These are phyloP conservation scores for Theristicus caerulescens DNA, from an alignment of 2,113 vertebrate genomes.

Conservation along the genomic window DNA sequence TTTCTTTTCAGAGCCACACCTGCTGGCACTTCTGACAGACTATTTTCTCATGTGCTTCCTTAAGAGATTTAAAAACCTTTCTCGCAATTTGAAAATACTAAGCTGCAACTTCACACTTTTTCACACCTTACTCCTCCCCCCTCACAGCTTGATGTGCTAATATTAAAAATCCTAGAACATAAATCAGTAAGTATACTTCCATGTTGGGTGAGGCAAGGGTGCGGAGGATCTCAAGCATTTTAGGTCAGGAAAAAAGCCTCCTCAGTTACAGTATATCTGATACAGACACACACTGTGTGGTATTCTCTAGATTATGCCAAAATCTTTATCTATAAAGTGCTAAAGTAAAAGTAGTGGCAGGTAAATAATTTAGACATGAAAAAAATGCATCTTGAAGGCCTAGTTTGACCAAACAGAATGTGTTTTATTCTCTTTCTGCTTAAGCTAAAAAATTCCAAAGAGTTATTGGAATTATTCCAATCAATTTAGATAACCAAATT, in stretches of 20 bases:
- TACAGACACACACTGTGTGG: neutral
- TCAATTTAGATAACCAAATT: conserved; percentile 41
- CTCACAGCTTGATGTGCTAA: neutral
- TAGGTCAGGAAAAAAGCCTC: conserved; percentile 25
- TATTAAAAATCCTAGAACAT: conserved; percentile 23
- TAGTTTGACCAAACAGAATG: conserved; percentile 28
- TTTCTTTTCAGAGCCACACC: conserved; percentile 13
- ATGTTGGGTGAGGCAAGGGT: neutral
- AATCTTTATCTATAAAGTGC: conserved; percentile 61
- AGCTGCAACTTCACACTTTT: neutral
- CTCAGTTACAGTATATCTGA: neutral
- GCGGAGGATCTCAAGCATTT: conserved; percentile 16
- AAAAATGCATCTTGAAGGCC: conserved; percentile 49
- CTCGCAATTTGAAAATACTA: neutral
- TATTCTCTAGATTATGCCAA: conserved; percentile 27
- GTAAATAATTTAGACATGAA: conserved; percentile 68
- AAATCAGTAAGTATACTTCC: conserved; percentile 22
- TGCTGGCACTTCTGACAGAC: conserved; percentile 17
- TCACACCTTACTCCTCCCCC: neutral
- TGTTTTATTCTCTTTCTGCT: conserved; percentile 44
- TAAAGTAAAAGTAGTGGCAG: conserved; percentile 60
- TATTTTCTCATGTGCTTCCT: neutral
- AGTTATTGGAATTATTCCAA: conserved; percentile 29
- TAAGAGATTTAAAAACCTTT: neutral
- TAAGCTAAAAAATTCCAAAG: conserved; percentile 59